Evolutionary conservation across 2,797 vertebrate genomes (phyloP).

Genomic region (Spheniscus humboldti): DNA sequence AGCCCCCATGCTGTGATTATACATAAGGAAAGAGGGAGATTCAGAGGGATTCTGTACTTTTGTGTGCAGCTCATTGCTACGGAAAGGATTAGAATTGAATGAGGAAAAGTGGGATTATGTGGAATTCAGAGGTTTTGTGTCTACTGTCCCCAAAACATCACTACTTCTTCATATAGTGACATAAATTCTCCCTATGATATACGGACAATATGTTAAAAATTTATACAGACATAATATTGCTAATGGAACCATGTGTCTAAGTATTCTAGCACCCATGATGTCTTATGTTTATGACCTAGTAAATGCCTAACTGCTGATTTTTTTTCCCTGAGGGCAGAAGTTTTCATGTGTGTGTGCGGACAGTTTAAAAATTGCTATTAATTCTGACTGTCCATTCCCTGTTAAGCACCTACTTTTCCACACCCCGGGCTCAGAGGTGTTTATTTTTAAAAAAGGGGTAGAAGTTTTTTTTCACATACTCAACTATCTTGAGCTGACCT

Average conservation of each 20-base stretch:
- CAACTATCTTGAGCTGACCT: background rate
- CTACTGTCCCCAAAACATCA: background rate
- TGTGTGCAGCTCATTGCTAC: background rate
- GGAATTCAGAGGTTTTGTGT: background rate
- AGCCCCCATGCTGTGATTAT: background rate
- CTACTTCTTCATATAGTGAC: background rate
- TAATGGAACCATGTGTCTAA: background rate
- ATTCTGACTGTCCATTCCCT: background rate
- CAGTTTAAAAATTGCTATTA: background rate
- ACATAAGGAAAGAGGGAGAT: background rate
- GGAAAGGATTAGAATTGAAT: background rate
- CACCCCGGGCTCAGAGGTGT: background rate
- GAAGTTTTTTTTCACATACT: background rate
- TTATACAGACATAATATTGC: background rate
- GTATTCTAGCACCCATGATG: background rate
- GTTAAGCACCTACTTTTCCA: background rate
- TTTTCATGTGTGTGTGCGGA: background rate
- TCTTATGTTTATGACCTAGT: background rate
- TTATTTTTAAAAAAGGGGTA: background rate
- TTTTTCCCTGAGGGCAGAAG: background rate
- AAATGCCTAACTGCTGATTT: background rate
- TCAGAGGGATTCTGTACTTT: background rate
- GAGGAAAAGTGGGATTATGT: background rate
- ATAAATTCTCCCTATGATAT: background rate
- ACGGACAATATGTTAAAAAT: background rate